Percentiles rank a stretch among this genome's conserved stretches.
phyloP scores from a whole-genome alignment of 2,113 vertebrate genomes.

The Hipposideros armiger region DNA sequence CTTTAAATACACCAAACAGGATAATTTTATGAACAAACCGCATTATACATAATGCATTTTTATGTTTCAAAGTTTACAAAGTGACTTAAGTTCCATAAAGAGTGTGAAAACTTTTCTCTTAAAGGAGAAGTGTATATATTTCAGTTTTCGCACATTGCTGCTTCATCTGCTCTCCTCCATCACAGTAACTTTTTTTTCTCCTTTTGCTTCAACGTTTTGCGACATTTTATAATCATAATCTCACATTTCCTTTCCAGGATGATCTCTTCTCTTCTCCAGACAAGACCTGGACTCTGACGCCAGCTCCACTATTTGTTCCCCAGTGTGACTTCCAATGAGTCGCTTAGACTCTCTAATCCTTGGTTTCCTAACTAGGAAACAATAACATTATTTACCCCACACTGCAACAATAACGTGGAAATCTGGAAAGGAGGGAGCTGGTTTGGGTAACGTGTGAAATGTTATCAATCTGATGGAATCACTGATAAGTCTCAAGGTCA shows the following conservation, averaged over 20 bases:
- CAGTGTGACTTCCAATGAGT: neutral
- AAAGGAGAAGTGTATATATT: slow-evolving; percentile 37
- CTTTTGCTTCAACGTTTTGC: neutral
- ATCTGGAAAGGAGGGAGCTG: neutral
- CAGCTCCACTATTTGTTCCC: neutral
- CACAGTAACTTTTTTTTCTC: neutral
- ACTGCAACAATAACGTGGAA: neutral
- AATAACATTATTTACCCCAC: neutral
- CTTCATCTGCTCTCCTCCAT: slow-evolving; percentile 35
- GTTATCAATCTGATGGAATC: neutral
- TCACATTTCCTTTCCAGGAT: slow-evolving; percentile 12
- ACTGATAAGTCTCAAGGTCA: neutral
- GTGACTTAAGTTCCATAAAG: slow-evolving; percentile 58
- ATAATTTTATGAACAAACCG: slow-evolving; percentile 78
- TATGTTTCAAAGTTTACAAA: slow-evolving; percentile 71
- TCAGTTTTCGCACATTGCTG: slow-evolving; percentile 53
- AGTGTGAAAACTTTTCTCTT: neutral
- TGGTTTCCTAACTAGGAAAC: slow-evolving; percentile 6
- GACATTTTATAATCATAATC: neutral
- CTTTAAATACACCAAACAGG: slow-evolving; percentile 81
- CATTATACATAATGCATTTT: slow-evolving; percentile 76
- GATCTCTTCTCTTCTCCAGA: neutral
- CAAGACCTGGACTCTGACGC: neutral
- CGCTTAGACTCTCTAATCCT: neutral
- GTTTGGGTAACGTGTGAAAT: neutral